These are phyloP conservation scores for Physocephala rufipes DNA, from an alignment of 2,888 invertebrate species.

Conservation along the genomic window DNA sequence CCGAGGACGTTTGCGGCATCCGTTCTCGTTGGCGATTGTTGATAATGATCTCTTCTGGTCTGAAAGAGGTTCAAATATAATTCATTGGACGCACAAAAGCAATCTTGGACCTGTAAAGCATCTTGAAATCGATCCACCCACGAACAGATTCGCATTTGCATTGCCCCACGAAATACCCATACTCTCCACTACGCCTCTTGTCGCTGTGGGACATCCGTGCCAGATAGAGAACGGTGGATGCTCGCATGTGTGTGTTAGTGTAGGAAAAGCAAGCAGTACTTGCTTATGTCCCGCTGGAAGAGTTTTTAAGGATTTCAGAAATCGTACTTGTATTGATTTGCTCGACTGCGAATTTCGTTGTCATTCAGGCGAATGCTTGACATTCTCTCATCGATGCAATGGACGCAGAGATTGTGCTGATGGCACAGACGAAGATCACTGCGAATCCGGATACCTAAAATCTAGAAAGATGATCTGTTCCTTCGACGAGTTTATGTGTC, in stretches of 20 bases:
- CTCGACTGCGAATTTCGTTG: constrained; percentile 68
- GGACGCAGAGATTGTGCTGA: constrained; percentile 70
- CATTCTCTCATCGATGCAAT: constrained; percentile 69
- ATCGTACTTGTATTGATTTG: constrained; percentile 70
- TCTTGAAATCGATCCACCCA: constrained; percentile 55
- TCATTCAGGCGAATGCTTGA: constrained; percentile 70
- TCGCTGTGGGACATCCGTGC: constrained; percentile 69
- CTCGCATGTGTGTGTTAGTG: constrained; percentile 77
- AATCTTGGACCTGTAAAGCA: constrained; percentile 60
- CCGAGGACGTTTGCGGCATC: constrained; percentile 66
- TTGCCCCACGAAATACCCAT: constrained; percentile 53
- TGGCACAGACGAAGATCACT: constrained; percentile 68
- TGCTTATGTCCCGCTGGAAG: constrained; percentile 77
- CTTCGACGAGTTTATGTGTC: constrained; percentile 68
- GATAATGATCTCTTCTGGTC: constrained; percentile 79
- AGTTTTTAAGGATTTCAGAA: constrained; percentile 66
- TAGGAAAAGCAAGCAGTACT: constrained; percentile 56
- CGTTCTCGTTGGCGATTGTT: constrained; percentile 71
- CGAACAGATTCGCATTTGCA: constrained; percentile 41
- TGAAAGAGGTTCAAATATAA: constrained; percentile 67
- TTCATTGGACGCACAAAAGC: constrained; percentile 72
- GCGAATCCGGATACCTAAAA: constrained; percentile 62
- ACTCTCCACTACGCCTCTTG: constrained; percentile 46
- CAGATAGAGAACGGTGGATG: constrained; percentile 72
- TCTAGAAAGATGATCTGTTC: constrained; percentile 60